A percentile compares a stretch with the other conserved stretches of the same genome.
Conservation (phyloP, 2,888 invertebrate species). For the Lasioglossum figueresi region DNA sequence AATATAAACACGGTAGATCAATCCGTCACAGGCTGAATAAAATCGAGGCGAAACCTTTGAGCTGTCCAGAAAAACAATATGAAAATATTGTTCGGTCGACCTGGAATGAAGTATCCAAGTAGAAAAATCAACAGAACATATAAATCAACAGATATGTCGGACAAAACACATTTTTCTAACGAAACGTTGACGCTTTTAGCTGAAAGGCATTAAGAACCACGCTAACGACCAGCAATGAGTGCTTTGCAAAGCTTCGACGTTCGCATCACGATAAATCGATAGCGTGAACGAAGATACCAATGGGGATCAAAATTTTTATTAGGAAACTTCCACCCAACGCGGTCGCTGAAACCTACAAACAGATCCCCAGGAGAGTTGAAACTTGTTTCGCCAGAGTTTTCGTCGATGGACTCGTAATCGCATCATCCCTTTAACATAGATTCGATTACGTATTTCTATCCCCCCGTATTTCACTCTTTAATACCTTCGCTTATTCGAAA, state of each 20-base stretch:
- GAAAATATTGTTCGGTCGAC: too few species aligned
- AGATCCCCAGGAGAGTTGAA: background rate
- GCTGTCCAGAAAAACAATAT: too few species aligned
- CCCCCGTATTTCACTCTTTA: too few species aligned
- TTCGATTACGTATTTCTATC: background rate
- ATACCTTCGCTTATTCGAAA: too few species aligned
- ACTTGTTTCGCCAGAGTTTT: conserved; percentile 11
- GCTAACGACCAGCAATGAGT: background rate
- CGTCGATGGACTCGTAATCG: background rate
- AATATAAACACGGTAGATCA: too few species aligned
- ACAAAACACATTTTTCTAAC: background rate
- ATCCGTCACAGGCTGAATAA: too few species aligned
- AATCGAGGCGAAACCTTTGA: too few species aligned
- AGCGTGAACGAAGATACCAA: background rate
- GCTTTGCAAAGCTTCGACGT: background rate
- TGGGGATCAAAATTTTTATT: conserved; percentile 33
- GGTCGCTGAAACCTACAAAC: background rate
- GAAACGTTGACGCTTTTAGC: too few species aligned
- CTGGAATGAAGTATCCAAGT: background rate
- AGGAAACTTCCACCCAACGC: conserved; percentile 19
- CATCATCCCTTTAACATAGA: background rate
- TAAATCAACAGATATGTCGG: background rate
- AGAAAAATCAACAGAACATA: background rate
- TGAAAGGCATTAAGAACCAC: background rate
- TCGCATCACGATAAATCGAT: background rate